phyloP scores from a whole-genome alignment of 2,888 invertebrate species.

The Thera britannica region DNA sequence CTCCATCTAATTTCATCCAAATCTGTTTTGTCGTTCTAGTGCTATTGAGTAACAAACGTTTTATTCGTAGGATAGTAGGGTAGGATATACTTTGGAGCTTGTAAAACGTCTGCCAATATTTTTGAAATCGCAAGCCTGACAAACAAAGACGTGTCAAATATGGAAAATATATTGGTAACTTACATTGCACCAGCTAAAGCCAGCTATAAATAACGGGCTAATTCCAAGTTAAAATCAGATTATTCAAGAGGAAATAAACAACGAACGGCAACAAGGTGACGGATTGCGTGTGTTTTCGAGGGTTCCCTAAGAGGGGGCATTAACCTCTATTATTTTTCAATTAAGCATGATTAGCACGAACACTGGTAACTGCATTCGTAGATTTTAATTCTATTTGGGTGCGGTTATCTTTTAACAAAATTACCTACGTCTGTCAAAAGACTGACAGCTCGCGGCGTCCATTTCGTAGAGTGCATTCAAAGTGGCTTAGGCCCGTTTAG shows the following conservation, averaged over 20 bases:
- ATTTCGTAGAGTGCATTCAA: constrained; percentile 52
- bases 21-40: too few relatives aligned
- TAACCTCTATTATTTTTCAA: constrained; percentile 69
- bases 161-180: too few relatives aligned
- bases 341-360: constrained; percentile 59
- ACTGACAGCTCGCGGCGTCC: constrained; percentile 43
- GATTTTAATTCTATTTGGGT: constrained; percentile 51
- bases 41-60: too few relatives aligned
- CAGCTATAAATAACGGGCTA: constrained; percentile 7
- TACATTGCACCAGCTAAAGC: too few relatives aligned
- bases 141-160: too few relatives aligned
- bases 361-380: constrained; percentile 48
- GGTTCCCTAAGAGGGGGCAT: constrained; percentile 57
- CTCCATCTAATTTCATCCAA: too few relatives aligned
- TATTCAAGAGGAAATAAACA: constrained; percentile 24
- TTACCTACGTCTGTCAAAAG: constrained; percentile 48
- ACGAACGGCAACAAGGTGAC: constrained; percentile 56
- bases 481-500: constrained; percentile 40
- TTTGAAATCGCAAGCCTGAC: too few relatives aligned
- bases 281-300: constrained; percentile 62
- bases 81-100: too few relatives aligned
- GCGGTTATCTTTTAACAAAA: constrained; percentile 50
- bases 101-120: too few relatives aligned
- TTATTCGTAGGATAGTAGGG: too few relatives aligned
- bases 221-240: constrained; percentile 16